phyloP scores from a whole-genome alignment of 2,888 invertebrate species.

The Drepanosiphum platanoidis region DNA sequence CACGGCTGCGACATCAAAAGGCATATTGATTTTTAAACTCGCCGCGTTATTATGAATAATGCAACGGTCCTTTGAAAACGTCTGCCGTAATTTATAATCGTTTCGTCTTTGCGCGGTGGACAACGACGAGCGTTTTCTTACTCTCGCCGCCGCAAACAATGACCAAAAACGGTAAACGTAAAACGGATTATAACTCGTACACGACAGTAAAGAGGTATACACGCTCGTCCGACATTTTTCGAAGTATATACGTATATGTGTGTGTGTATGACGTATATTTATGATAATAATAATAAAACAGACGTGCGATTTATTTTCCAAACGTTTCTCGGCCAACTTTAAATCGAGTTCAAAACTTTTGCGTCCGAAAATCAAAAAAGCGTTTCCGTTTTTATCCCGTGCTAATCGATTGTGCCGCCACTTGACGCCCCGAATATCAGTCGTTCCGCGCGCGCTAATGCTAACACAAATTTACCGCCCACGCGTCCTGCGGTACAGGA shows the following conservation, averaged over 20 bases:
- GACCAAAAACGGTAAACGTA: slow-evolving; percentile 6
- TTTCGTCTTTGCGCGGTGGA: slow-evolving; percentile 15
- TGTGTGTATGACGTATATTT: no score
- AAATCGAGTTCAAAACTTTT: neutral
- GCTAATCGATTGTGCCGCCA: neutral
- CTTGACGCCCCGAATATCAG: neutral
- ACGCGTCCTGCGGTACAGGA: no score
- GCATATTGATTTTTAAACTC: slow-evolving; percentile 53
- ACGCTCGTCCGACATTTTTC: neutral
- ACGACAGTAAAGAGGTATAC: neutral
- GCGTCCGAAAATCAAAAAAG: neutral
- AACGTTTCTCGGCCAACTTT: no score
- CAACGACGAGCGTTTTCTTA: neutral
- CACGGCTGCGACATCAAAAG: slow-evolving; percentile 29
- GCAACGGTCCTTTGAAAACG: slow-evolving; percentile 26
- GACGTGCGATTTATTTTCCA: neutral
- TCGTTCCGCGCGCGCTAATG: no score
- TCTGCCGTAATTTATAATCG: slow-evolving; percentile 21
- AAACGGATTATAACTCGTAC: slow-evolving; percentile 30
- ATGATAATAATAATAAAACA: neutral
- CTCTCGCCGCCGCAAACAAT: neutral
- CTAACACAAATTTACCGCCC: no score
- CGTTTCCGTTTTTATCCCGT: neutral
- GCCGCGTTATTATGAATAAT: slow-evolving; percentile 32
- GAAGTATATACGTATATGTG: neutral